These are phyloP conservation scores for Ariolimax columbianus DNA, from an alignment of 2,888 invertebrate species.

Conservation along the genomic window DNA sequence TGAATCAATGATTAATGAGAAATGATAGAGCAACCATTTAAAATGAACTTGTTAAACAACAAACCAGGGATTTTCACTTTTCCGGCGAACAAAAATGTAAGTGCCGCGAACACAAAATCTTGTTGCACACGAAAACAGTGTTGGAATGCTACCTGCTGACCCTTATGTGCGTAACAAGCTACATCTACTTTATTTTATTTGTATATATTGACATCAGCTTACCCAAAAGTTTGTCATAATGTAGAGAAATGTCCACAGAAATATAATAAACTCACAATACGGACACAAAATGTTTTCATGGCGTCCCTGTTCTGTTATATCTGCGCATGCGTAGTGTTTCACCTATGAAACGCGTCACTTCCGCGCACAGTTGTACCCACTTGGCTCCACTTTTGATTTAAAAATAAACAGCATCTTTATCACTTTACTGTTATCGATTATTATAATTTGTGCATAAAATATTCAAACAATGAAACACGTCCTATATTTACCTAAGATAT, in stretches of 20 bases:
- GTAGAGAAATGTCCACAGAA: not conserved
- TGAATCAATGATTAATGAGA: not conserved
- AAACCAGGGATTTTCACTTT: not conserved
- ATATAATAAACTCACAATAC: not conserved
- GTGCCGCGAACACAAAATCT: not conserved
- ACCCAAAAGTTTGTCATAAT: not conserved
- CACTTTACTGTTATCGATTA: not conserved
- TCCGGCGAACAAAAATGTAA: not conserved
- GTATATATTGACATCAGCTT: not conserved
- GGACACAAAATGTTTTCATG: conserved; percentile 50
- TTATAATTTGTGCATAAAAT: not conserved
- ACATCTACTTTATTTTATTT: not conserved
- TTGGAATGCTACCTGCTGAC: not conserved
- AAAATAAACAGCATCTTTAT: not conserved
- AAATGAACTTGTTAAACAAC: not conserved
- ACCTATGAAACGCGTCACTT: conserved; percentile 25
- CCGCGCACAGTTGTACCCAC: not conserved
- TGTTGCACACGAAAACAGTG: not conserved
- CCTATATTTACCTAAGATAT: not conserved
- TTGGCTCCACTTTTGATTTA: conserved; percentile 24
- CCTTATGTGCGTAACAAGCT: not conserved
- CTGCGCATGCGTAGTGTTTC: conserved; percentile 33
- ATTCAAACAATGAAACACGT: not conserved
- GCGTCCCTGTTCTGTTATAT: conserved; percentile 30
- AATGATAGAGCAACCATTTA: not conserved